These are phyloP conservation scores for Holotrichia oblita DNA, from an alignment of 1,140 invertebrate genomes.

Conservation along the genomic window DNA sequence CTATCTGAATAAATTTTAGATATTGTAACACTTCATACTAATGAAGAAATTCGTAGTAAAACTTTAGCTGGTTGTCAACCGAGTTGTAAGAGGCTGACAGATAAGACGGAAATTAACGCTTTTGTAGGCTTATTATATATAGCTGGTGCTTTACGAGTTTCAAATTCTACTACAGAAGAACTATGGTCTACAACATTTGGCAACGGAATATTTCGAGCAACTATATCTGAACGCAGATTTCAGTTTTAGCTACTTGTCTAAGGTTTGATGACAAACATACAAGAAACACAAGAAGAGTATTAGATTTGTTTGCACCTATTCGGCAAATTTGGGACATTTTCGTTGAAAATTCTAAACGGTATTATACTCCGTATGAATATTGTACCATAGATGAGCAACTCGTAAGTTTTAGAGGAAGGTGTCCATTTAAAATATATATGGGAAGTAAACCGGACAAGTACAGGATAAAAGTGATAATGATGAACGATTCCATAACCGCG, in stretches of 20 bases:
- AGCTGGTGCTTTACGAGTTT: not conserved
- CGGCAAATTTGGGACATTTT: not conserved
- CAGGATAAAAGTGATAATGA: slow-evolving; percentile 58
- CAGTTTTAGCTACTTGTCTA: not conserved
- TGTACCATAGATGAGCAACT: slow-evolving; percentile 57
- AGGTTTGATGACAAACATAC: not conserved
- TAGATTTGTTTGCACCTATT: not conserved
- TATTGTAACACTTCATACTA: no score
- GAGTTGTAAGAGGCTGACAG: no score
- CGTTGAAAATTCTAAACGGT: not conserved
- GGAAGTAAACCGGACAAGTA: slow-evolving; percentile 62
- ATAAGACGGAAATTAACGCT: no score
- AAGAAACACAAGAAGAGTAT: not conserved
- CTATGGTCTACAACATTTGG: not conserved
- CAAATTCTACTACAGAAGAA: not conserved
- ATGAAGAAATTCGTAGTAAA: no score
- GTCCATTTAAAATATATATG: slow-evolving; percentile 55
- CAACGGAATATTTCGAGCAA: not conserved
- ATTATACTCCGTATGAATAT: not conserved
- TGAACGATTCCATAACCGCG: slow-evolving; percentile 41
- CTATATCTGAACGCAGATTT: slow-evolving; percentile 13
- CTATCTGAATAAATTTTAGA: no score
- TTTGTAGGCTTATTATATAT: no score
- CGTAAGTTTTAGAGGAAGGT: slow-evolving; percentile 55
- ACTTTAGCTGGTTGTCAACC: no score